These are phyloP conservation scores for Centroberyx gerrardi DNA, from an alignment of 2,797 vertebrate species.

Conservation along the genomic window DNA sequence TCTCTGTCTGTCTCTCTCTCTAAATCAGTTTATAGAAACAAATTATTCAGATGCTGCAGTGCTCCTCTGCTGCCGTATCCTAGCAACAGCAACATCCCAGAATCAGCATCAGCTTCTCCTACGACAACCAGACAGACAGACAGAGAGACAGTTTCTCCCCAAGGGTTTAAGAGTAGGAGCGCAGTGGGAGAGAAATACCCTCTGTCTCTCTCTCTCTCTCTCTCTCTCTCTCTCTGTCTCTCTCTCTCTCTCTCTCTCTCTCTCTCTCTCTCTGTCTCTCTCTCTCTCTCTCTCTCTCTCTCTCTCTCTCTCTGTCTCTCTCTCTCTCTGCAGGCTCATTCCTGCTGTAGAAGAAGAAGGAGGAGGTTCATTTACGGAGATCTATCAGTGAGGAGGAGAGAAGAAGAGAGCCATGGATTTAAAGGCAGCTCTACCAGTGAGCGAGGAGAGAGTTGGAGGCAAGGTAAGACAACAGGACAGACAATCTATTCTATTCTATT, in stretches of 20 bases:
- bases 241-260: background rate
- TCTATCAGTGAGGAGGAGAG: conserved; percentile 8
- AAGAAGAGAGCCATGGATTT: conserved; percentile 19
- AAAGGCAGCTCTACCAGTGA: conserved; percentile 39
- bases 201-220: too few species aligned
- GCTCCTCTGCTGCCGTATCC: conserved; percentile 35
- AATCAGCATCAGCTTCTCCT: conserved; percentile 15
- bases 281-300: background rate
- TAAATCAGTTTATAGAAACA: conserved; percentile 8
- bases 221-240: too few species aligned
- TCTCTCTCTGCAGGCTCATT: conserved; percentile 54
- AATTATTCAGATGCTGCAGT: conserved; percentile 44
- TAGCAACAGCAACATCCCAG: conserved; percentile 61
- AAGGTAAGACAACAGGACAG: background rate
- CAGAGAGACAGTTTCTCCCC: background rate
- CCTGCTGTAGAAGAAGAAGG: background rate
- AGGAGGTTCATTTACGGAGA: conserved; percentile 17
- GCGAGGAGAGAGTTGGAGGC: conserved; percentile 4
- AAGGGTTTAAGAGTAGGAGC: background rate
- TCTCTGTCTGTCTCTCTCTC: background rate
- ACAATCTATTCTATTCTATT: background rate
- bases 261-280: background rate
- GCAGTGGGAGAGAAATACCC: background rate
- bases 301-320: conserved; percentile 6
- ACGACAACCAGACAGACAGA: background rate